Evolutionary conservation across 2,113 vertebrate genomes (phyloP).

Genomic region (Mola mola): DNA sequence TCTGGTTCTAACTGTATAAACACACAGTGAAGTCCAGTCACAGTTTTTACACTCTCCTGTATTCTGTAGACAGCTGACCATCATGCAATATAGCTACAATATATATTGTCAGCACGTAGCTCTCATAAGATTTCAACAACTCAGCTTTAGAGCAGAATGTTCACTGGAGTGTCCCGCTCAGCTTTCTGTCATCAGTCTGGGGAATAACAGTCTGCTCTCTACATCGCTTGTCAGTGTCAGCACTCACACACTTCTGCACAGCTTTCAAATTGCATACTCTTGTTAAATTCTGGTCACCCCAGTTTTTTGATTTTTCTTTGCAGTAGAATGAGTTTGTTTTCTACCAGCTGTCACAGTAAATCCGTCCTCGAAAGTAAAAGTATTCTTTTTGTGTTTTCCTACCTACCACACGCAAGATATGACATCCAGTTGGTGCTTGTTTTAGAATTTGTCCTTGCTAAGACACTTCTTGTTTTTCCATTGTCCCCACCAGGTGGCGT

Average conservation of each 20-base stretch:
- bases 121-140: conserved; percentile 14
- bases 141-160: conserved; percentile 16
- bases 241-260: too few species aligned
- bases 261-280: too few species aligned
- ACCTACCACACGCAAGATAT: too few species aligned
- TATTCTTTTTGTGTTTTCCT: too few species aligned
- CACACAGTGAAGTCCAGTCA: too few species aligned
- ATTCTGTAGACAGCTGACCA: too few species aligned
- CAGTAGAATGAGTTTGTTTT: background rate
- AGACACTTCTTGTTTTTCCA: too few species aligned
- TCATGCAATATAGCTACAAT: background rate
- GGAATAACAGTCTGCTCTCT: conserved; percentile 7
- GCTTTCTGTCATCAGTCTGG: conserved; percentile 12
- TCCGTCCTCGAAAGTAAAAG: too few species aligned
- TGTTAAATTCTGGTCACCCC: background rate
- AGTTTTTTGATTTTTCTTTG: background rate
- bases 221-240: conserved; percentile 13
- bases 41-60: too few species aligned
- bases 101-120: background rate
- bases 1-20: too few species aligned
- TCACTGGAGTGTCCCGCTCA: conserved; percentile 6
- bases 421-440: too few species aligned
- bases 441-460: too few species aligned
- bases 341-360: background rate
- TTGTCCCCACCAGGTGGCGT: conserved; percentile 75